A percentile compares a stretch with the other conserved stretches of the same genome.
Evolutionary conservation across 2,113 vertebrate species (phyloP).

Genomic region (Sminthopsis crassicaudata): DNA sequence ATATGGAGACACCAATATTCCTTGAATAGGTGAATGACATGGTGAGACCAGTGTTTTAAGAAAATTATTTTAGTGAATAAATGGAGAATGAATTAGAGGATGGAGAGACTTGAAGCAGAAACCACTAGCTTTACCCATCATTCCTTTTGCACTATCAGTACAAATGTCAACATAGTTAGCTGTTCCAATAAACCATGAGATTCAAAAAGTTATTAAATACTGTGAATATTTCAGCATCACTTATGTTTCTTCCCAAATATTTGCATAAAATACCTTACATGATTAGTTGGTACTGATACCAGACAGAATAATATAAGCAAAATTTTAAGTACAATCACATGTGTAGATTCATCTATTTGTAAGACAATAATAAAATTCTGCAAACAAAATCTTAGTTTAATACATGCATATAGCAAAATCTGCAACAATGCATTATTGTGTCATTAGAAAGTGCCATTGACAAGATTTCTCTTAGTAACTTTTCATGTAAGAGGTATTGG

Average conservation of each 20-base stretch:
- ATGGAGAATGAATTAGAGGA: neutral
- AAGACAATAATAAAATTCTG: neutral
- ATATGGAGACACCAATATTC: neutral
- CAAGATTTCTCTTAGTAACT: neutral
- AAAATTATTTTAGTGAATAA: neutral
- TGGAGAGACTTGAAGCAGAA: neutral
- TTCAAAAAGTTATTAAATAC: neutral
- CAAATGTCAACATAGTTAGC: neutral
- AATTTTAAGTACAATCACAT: neutral
- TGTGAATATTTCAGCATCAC: neutral
- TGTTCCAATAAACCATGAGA: neutral
- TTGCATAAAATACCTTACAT: neutral
- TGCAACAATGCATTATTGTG: neutral
- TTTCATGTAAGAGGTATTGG: neutral
- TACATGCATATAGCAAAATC: neutral
- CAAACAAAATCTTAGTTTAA: neutral
- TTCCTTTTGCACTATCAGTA: neutral
- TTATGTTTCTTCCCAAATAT: neutral
- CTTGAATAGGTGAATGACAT: neutral
- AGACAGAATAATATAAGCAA: neutral
- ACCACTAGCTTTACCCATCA: neutral
- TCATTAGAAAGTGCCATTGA: neutral
- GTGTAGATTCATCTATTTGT: neutral
- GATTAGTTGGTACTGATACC: neutral
- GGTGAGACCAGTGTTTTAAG: neutral